Percentiles rank a stretch among this genome's conserved stretches.
Evolutionary conservation across 2,888 invertebrate genomes (phyloP).

Genomic region (Trilocha varians): DNA sequence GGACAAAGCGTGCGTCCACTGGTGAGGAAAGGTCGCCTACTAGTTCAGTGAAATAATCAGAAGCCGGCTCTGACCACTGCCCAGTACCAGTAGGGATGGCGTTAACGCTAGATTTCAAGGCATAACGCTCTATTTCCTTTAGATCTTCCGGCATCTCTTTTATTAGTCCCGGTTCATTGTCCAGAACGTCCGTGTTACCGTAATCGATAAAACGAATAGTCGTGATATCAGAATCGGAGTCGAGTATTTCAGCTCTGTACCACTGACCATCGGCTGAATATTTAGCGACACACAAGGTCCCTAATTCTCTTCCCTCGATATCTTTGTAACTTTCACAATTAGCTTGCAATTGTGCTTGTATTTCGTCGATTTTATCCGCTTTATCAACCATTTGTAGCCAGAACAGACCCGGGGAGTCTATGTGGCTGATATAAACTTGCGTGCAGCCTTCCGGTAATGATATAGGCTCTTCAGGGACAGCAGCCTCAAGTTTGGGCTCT

Average conservation of each 20-base stretch:
- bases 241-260: conserved; percentile 93
- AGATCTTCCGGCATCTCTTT: conserved; percentile 76
- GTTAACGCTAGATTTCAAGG: conserved; percentile 78
- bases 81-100: conserved; percentile 75
- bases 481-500: conserved; percentile 27
- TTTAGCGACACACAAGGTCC: conserved; percentile 81
- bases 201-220: conserved; percentile 85
- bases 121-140: conserved; percentile 69
- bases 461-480: conserved; percentile 33
- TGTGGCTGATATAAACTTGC: conserved; percentile 77
- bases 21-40: conserved; percentile 66
- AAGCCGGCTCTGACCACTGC: conserved; percentile 78
- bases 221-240: conserved; percentile 82
- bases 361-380: conserved; percentile 65
- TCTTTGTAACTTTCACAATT: conserved; percentile 65
- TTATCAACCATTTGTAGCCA: conserved; percentile 80
- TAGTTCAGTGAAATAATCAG: conserved; percentile 67
- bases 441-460: conserved; percentile 48
- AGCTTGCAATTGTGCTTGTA: conserved; percentile 78
- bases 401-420: conserved; percentile 83
- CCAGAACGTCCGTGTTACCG: conserved; percentile 83
- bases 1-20: conserved; percentile 68
- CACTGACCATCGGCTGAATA: conserved; percentile 89
- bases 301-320: conserved; percentile 72
- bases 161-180: conserved; percentile 74